Evolutionary conservation across 1,140 invertebrate species (phyloP), one percentile per base, ranked within the genome.

Genomic region (Kradibia gibbosae): DNA sequence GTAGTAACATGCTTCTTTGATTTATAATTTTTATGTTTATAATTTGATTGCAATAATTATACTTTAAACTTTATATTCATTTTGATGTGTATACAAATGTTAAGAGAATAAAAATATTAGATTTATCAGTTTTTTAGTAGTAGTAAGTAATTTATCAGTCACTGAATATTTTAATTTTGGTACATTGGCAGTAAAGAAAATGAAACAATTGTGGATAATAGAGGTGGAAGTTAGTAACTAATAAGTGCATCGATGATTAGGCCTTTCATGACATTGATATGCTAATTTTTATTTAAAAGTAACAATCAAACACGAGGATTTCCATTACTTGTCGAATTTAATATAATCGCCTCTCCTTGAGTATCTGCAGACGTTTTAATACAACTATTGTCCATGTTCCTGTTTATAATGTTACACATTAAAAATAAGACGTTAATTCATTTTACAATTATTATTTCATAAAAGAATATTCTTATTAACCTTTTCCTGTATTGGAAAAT

Each of bases 401-500:
- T 84, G 53, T 76, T 62, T 67, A 53, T 65, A 20, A 45, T 34
- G 20, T 48, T 45, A 79, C 15, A 8, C n/a, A 78, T 48, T 79
- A 75, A n/a, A 83, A 65, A 55, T 80, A 2, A 48, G 42, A n/a
- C 11, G 70, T 84, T 75, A 78, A 53, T 36, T 72, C 78, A 36
- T 55, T 31, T 78, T 62, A 34, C 45, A 8, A 48, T 48, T n/a
- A 39, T 15, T 22, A n/a, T 48, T 70, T 71, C 22, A 71, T 48
- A 5, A 42, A 71, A 42, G n/a, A 39, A 28, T 67, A 67, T 25
- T n/a, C n/a, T n/a, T 78, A 67, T 53, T 90, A 86, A 94, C 93
- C 93, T 93, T 92, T 94, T 94, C 84, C 93, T 93, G 83, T 93
- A 94, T 85, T 93, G 94, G 87, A 94, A 94, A 87, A 94, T 94